Evolutionary conservation across 2,888 invertebrate genomes (phyloP).

Genomic region (Baccha elongata): DNA sequence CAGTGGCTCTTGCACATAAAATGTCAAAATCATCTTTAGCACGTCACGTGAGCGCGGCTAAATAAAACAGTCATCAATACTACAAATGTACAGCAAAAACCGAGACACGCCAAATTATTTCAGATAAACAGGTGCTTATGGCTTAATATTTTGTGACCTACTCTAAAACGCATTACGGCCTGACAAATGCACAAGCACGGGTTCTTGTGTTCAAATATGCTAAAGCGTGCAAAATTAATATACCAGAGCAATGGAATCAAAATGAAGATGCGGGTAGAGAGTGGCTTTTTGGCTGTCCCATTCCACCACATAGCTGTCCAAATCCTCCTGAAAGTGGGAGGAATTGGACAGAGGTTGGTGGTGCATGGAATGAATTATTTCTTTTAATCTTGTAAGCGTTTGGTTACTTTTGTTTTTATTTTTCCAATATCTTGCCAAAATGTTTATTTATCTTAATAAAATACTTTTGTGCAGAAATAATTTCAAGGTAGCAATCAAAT

Average conservation of each 20-base stretch:
- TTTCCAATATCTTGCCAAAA: neutral
- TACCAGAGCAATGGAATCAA: neutral
- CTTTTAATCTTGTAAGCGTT: neutral
- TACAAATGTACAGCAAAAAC: neutral
- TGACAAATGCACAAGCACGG: neutral
- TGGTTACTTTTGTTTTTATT: neutral
- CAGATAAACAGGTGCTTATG: neutral
- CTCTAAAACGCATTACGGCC: neutral
- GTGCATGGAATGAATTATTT: neutral
- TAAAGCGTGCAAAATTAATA: neutral
- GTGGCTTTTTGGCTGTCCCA: neutral
- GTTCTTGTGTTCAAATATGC: neutral
- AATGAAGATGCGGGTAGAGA: neutral
- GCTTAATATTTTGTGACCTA: too few species aligned
- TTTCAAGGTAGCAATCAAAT: neutral
- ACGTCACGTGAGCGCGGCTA: neutral
- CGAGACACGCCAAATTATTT: neutral
- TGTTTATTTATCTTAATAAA: neutral
- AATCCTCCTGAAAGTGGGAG: constrained; percentile 1
- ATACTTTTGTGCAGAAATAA: neutral
- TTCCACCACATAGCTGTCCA: constrained; percentile 7
- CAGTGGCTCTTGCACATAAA: too few species aligned
- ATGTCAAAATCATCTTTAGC: too few species aligned
- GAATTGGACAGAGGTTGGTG: neutral
- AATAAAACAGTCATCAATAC: neutral